These are phyloP conservation scores for Coreoperca whiteheadi DNA, from an alignment of 2,113 vertebrate species.

Conservation along the genomic window DNA sequence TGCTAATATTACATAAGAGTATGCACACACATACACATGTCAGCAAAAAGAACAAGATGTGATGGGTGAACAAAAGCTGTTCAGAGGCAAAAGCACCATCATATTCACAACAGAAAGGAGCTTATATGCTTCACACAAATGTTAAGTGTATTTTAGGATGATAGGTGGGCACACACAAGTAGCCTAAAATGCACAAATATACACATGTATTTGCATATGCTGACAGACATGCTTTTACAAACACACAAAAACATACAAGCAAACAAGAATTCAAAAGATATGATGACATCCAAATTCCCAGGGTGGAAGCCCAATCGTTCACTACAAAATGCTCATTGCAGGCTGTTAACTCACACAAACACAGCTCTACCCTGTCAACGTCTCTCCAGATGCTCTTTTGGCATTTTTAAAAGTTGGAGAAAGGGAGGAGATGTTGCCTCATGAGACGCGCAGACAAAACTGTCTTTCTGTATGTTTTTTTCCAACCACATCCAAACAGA, in stretches of 20 bases:
- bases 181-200: not conserved
- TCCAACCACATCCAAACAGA: constrained; percentile 27
- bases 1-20: not conserved
- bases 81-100: not conserved
- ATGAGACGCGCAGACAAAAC: constrained; percentile 12
- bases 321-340: constrained; percentile 35
- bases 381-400: constrained; percentile 25
- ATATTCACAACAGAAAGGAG: not conserved
- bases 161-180: not conserved
- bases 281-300: constrained; percentile 36
- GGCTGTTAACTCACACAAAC: constrained; percentile 43
- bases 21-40: not conserved
- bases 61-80: constrained; percentile 20
- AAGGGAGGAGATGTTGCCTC: constrained; percentile 12
- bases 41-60: constrained; percentile 2
- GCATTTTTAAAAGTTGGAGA: constrained; percentile 40
- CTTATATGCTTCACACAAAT: constrained; percentile 16
- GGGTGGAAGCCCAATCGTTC: constrained; percentile 43
- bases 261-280: constrained; percentile 40
- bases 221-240: constrained; percentile 9
- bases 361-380: constrained; percentile 40
- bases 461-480: constrained; percentile 35
- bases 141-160: constrained; percentile 20
- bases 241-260: not conserved
- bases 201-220: not conserved